Conservation (phyloP, 1,140 invertebrate species). For the Tenebrio molitor region DNA sequence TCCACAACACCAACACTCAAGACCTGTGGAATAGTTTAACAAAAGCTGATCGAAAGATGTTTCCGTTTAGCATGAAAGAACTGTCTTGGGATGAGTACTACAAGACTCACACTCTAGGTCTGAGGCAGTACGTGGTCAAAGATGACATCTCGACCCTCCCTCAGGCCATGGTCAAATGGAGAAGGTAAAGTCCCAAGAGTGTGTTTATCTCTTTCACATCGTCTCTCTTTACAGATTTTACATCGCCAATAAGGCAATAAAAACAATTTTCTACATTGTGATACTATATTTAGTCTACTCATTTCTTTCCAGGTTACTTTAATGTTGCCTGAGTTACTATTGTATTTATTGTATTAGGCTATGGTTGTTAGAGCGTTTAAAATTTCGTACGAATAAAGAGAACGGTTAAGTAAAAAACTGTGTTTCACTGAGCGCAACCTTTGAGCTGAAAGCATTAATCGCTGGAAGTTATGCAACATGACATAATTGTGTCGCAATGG, state of each 20-base stretch:
- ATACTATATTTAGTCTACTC: constrained; percentile 1
- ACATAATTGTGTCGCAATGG: no score
- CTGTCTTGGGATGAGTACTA: constrained; percentile 74
- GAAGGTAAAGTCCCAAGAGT: constrained; percentile 63
- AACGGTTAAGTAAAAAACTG: no score
- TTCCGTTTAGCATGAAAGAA: constrained; percentile 72
- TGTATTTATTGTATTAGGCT: no score
- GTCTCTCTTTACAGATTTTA: not conserved
- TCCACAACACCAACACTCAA: constrained; percentile 73
- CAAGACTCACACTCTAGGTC: constrained; percentile 74
- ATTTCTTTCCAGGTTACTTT: not conserved
- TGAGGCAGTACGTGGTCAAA: constrained; percentile 79
- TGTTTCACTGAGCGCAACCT: no score
- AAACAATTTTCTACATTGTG: not conserved
- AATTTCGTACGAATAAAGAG: no score
- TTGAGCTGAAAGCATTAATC: no score
- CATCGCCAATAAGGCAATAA: not conserved
- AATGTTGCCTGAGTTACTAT: no score
- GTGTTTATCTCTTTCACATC: no score
- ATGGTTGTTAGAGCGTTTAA: no score
- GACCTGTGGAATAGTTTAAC: constrained; percentile 69
- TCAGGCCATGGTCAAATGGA: constrained; percentile 72
- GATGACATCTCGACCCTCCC: constrained; percentile 78
- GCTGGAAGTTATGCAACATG: no score
- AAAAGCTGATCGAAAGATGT: constrained; percentile 70